Percentiles rank a stretch among this genome's conserved stretches.
Conservation (phyloP, 2,888 invertebrate species). For the Pammene aurita region DNA sequence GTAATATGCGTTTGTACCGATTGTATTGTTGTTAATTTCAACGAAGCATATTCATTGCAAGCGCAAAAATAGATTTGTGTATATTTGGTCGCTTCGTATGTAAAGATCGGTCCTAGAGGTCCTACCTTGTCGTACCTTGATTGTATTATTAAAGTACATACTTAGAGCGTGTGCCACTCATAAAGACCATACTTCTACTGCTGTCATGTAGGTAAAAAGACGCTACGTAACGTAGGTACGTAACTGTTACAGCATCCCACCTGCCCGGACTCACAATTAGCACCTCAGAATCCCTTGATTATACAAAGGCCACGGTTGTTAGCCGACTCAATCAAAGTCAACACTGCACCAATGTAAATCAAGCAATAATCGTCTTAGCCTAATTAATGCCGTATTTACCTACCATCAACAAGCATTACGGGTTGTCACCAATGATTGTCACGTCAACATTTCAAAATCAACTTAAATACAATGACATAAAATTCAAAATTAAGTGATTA, state of each 20-base stretch:
- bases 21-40: no score
- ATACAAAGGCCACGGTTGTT: constrained; percentile 37
- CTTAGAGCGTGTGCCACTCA: not conserved
- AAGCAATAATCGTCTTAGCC: constrained; percentile 42
- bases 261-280: constrained; percentile 11
- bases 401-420: constrained; percentile 38
- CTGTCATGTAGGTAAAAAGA: not conserved
- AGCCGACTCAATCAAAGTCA: constrained; percentile 38
- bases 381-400: constrained; percentile 41
- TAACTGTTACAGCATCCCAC: not conserved
- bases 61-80: no score
- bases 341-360: constrained; percentile 39
- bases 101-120: no score
- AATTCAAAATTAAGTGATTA: constrained; percentile 4
- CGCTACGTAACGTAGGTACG: no score
- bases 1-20: no score
- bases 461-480: constrained; percentile 8
- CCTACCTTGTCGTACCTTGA: no score
- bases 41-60: no score
- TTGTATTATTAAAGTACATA: no score
- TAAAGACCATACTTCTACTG: not conserved
- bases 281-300: constrained; percentile 31
- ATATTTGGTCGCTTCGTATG: no score
- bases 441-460: constrained; percentile 12
- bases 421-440: constrained; percentile 37